Evolutionary conservation across 2,888 invertebrate species (phyloP).

Genomic region (Heliconius hortense): DNA sequence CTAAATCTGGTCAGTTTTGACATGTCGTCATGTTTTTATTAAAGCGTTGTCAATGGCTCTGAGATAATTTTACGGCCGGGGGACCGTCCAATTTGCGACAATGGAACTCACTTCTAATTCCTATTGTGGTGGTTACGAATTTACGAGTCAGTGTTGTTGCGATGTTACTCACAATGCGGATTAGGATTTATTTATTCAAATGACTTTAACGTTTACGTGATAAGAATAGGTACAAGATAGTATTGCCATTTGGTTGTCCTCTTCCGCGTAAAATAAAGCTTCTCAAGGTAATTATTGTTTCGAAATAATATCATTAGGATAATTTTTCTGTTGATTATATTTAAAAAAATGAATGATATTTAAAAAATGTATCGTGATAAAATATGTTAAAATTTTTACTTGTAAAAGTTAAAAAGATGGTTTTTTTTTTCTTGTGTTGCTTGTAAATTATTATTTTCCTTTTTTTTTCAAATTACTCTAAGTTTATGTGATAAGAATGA

Average conservation of each 20-base stretch:
- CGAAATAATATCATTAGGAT: background rate
- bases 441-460: too few relatives aligned
- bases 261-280: too few relatives aligned
- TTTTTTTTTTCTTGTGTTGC: too few relatives aligned
- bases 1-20: constrained; percentile 80
- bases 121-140: constrained; percentile 68
- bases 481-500: too few relatives aligned
- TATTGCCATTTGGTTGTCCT: constrained; percentile 50
- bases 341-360: too few relatives aligned
- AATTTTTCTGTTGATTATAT: background rate
- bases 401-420: too few relatives aligned
- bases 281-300: background rate
- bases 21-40: constrained; percentile 81
- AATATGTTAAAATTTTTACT: too few relatives aligned
- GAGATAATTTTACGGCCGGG: constrained; percentile 68
- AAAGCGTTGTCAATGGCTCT: constrained; percentile 70
- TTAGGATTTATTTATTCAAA: constrained; percentile 76
- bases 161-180: constrained; percentile 66
- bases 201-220: constrained; percentile 63
- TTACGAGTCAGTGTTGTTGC: constrained; percentile 73
- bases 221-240: constrained; percentile 49
- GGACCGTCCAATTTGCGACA: constrained; percentile 76
- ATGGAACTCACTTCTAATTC: constrained; percentile 75
- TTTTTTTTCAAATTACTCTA: too few relatives aligned
- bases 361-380: too few relatives aligned